A percentile compares a stretch with the other conserved stretches of the same genome.
Conservation (phyloP, 2,888 invertebrate genomes). For the Polymixis flavicincta region DNA sequence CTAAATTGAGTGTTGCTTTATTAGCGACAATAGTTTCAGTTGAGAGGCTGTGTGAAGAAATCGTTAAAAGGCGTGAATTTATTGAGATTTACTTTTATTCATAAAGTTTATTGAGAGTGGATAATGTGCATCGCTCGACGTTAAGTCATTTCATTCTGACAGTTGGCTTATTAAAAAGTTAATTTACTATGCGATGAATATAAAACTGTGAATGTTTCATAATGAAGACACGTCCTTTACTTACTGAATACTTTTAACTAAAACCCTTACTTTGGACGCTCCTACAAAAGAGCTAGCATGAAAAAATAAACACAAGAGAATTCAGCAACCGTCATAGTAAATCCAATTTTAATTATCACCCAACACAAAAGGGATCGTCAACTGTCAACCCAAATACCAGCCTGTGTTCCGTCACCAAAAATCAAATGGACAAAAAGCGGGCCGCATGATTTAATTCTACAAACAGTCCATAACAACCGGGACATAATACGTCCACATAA, state of each 20-base stretch:
- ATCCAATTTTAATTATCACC: slow-evolving; percentile 21
- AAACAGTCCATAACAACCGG: slow-evolving; percentile 47
- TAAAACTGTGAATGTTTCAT: neutral
- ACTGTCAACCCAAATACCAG: slow-evolving; percentile 3
- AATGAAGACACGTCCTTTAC: neutral
- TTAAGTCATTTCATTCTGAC: too few species aligned
- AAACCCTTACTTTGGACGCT: neutral
- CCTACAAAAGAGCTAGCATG: neutral
- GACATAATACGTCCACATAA: slow-evolving; percentile 57
- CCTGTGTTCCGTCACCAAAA: slow-evolving; percentile 25
- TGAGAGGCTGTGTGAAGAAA: neutral
- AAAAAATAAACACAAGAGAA: neutral
- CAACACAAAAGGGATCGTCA: neutral
- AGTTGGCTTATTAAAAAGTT: neutral
- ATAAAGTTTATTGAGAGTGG: neutral
- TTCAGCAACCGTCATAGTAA: neutral
- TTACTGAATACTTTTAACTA: neutral
- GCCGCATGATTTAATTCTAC: slow-evolving; percentile 55
- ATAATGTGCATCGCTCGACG: too few species aligned
- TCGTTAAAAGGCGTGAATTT: neutral
- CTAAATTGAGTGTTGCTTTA: neutral
- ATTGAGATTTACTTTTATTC: neutral
- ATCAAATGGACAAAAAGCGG: slow-evolving; percentile 47
- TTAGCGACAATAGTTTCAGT: neutral
- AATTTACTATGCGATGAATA: too few species aligned